These are phyloP conservation scores for Calameuta pallipes DNA, from an alignment of 2,888 invertebrate species.

Conservation along the genomic window DNA sequence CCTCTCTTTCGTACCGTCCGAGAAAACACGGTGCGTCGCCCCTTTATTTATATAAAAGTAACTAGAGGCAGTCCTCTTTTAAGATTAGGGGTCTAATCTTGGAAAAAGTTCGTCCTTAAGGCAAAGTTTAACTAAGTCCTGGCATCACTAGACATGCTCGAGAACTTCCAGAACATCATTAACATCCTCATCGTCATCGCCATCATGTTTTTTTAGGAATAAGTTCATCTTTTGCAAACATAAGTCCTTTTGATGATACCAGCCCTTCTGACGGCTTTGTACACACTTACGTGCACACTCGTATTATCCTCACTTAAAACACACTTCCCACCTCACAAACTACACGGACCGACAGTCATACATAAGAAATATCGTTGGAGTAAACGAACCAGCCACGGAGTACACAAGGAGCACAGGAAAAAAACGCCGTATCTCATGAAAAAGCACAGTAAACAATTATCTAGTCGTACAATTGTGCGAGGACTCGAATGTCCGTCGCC, in stretches of 20 bases:
- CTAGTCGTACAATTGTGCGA: slow-evolving; percentile 16
- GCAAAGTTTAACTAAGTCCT: slow-evolving; percentile 28
- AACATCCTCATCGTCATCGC: slow-evolving; percentile 13
- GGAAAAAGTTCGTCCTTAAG: slow-evolving; percentile 35
- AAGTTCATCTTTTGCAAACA: slow-evolving; percentile 40
- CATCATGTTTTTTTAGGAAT: slow-evolving; percentile 27
- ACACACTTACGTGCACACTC: slow-evolving; percentile 61
- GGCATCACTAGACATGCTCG: slow-evolving; percentile 40
- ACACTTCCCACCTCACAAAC: slow-evolving; percentile 58
- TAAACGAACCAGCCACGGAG: slow-evolving; percentile 20
- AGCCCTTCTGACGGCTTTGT: slow-evolving; percentile 48
- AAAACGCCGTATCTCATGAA: slow-evolving; percentile 17
- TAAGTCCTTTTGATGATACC: slow-evolving; percentile 42
- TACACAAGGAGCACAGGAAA: slow-evolving; percentile 12
- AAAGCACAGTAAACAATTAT: slow-evolving; percentile 31
- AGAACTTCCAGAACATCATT: slow-evolving; percentile 14
- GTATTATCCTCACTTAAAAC: slow-evolving; percentile 51
- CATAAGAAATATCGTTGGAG: slow-evolving; percentile 18
- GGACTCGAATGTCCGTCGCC: slow-evolving; percentile 29
- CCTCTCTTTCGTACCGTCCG: not conserved
- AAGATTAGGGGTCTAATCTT: slow-evolving; percentile 5
- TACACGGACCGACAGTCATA: slow-evolving; percentile 24
- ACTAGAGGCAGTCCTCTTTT: slow-evolving; percentile 12
- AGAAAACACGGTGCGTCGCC: not conserved
- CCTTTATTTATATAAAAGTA: slow-evolving; percentile 30